Base-by-base conservation (phyloP, 1,140 invertebrate genomes). In the Trichonephila inaurata region DNA sequence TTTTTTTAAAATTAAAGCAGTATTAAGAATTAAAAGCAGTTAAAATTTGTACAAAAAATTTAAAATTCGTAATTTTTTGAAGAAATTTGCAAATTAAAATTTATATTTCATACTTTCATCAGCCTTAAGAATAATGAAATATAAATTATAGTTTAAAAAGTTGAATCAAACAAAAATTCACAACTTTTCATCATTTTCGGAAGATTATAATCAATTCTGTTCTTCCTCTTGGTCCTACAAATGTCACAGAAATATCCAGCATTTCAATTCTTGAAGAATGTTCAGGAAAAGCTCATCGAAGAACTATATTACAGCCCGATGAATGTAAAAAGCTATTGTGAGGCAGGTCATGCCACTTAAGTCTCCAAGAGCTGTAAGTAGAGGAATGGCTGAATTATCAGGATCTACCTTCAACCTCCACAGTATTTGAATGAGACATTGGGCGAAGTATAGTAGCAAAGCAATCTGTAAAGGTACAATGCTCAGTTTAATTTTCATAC, bases 361-460 rank as follows among this genome's bases (percentile, higher is more conserved):
- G 96, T 99, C 99, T 24, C 99, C 99, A 1, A 99, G 95, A 4
- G 98, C 98, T 7, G 99, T 99, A 85, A 99, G 96, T 96, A 99
- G 99, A 5, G 99, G 97, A 94, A 99, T 95, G 5, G 95, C 95
- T 14, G 94, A 94, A 94, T 96, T 96, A 95, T 97, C 96, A 16
- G 96, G 96, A 94, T 97, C 96, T 33, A 96, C 95, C 14, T 96
- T 96, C 1, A 94, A 81, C 18, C 94, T 62, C 96, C 96, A 96
- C 62, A 96, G 95, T 19, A 95, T 95, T 92, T 96, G 95, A 1
- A 97, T 96, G 93, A 97, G 95, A 95, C 96, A 96, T 94, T 96
- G 96, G 86, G 96, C 96, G 18, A 97, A 72, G 24, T 94, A 94
- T 7, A 94, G 61, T 14, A 94, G 44, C 8, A 90, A 12, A 83